Conservation (phyloP, 1,140 invertebrate species). For the Armadillidium nasatum region DNA sequence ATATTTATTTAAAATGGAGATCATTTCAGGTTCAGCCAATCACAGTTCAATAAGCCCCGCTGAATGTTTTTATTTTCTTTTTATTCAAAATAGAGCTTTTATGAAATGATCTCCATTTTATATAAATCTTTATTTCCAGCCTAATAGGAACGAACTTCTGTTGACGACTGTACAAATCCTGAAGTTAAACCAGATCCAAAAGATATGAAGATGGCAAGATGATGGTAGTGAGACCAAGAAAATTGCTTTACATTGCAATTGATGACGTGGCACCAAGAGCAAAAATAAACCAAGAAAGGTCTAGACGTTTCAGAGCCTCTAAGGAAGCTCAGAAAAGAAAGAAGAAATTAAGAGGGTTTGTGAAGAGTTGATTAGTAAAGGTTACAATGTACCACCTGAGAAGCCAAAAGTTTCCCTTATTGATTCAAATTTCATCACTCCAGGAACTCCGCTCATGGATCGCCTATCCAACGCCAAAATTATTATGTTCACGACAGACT, state of each 20-base stretch:
- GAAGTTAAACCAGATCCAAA: conserved; percentile 96
- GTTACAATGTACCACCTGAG: conserved; percentile 75
- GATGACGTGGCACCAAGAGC: conserved; percentile 76
- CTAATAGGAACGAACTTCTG: too few species aligned
- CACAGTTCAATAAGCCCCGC: too few species aligned
- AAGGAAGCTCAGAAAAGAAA: conserved; percentile 92
- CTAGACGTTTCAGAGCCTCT: conserved; percentile 89
- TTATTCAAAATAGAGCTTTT: too few species aligned
- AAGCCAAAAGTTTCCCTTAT: conserved; percentile 90
- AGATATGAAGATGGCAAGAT: conserved; percentile 99
- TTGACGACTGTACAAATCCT: too few species aligned
- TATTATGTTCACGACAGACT: conserved; percentile 93
- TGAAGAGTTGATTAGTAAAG: conserved; percentile 48
- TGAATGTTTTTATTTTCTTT: too few species aligned
- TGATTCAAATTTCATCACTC: conserved; percentile 98
- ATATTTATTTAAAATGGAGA: too few species aligned
- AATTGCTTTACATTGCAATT: conserved; percentile 98
- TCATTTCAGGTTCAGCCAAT: too few species aligned
- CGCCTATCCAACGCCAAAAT: conserved; percentile 87
- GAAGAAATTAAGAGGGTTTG: conserved; percentile 73
- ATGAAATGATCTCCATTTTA: too few species aligned
- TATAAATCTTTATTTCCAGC: too few species aligned
- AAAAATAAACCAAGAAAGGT: conserved; percentile 99
- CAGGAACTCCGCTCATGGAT: conserved; percentile 98
- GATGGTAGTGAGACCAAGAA: conserved; percentile 96